phyloP scores from a whole-genome alignment of 2,113 vertebrate genomes.

The Hippocampus guttulatus region DNA sequence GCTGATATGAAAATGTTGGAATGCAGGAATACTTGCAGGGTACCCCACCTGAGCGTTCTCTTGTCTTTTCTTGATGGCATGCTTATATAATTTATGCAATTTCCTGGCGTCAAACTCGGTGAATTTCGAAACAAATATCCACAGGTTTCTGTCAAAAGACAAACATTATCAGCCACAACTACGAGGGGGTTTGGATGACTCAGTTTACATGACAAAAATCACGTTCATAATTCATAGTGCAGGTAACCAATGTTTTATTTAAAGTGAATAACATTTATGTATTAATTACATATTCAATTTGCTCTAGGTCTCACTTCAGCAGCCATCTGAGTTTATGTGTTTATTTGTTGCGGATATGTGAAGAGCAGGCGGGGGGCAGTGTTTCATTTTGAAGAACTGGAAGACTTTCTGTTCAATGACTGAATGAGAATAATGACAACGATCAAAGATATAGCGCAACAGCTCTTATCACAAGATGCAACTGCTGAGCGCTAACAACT shows the following conservation, averaged over 20 bases:
- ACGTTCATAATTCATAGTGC: not conserved
- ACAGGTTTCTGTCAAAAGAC: constrained; percentile 81
- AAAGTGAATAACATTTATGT: not conserved
- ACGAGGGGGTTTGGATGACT: not conserved
- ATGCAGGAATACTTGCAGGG: not conserved
- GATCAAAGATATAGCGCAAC: no score
- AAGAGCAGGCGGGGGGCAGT: no score
- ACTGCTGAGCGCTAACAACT: no score
- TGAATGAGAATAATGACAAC: no score
- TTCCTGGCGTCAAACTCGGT: constrained; percentile 98
- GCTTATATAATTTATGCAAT: constrained; percentile 94
- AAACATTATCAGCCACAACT: not conserved
- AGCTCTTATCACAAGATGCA: no score
- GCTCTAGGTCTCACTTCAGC: no score
- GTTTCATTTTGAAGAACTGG: no score
- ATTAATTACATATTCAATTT: no score
- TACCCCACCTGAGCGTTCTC: constrained; percentile 84
- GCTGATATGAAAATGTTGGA: not conserved
- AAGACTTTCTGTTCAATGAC: no score
- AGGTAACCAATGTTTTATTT: not conserved
- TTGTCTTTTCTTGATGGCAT: constrained; percentile 97
- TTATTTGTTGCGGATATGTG: no score
- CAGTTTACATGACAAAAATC: not conserved
- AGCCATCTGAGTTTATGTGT: no score
- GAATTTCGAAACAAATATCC: constrained; percentile 99